Evolutionary conservation across 37 sponge, comb jelly and placozoan species (phyloP).

Genomic region (Chondrilla cf. caribensis): DNA sequence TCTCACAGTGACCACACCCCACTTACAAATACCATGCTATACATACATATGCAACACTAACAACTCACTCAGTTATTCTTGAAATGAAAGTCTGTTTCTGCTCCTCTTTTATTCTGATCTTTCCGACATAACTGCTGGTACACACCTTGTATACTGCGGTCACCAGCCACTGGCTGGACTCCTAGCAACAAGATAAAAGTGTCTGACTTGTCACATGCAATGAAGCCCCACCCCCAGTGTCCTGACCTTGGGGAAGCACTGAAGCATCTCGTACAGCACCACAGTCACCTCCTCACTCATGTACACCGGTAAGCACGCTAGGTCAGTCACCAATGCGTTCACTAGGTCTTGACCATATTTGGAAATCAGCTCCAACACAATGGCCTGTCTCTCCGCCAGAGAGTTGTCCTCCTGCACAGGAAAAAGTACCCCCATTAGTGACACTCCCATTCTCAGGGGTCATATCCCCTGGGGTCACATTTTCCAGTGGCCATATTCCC

Average conservation of each 20-base stretch:
- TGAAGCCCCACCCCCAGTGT: background rate
- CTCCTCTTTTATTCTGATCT: slow-evolving; percentile 1
- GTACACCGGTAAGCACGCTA: slow-evolving; percentile 49
- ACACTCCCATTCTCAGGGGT: no score
- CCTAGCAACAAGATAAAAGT: background rate
- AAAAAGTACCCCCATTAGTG: no score
- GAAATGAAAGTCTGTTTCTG: slow-evolving; percentile 9
- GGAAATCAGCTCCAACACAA: background rate
- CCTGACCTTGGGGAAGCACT: slow-evolving; percentile 50
- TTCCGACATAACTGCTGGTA: background rate
- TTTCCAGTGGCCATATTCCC: no score
- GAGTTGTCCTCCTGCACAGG: background rate
- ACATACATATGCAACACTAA: no score
- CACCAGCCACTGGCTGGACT: background rate
- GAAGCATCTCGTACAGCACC: slow-evolving; percentile 57
- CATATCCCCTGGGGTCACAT: no score
- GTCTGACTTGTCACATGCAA: background rate
- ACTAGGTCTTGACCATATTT: slow-evolving; percentile 11
- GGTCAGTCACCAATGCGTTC: slow-evolving; percentile 39
- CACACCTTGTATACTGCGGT: background rate
- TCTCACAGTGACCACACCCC: no score
- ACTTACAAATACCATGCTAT: no score
- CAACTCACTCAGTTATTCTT: background rate
- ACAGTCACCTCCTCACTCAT: slow-evolving; percentile 65
- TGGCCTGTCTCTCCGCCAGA: background rate